Conservation (phyloP, 2,797 vertebrate species). For the Phoebastria nigripes region DNA sequence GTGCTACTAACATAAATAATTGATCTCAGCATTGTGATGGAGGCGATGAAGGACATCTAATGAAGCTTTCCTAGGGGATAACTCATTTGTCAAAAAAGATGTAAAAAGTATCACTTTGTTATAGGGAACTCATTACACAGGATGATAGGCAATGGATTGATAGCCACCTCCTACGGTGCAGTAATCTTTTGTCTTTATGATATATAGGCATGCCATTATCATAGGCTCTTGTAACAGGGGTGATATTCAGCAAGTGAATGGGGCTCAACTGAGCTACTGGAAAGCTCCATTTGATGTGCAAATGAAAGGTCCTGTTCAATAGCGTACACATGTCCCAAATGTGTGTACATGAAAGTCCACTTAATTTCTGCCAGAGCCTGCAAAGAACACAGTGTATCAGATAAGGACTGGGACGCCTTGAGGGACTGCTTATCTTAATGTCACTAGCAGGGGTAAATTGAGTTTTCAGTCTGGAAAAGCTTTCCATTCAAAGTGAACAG, state of each 20-base stretch:
- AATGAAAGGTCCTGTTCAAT: conserved; percentile 34
- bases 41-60: neutral
- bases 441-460: conserved; percentile 17
- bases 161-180: neutral
- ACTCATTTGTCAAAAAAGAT: neutral
- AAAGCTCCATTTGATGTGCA: conserved; percentile 40
- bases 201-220: neutral
- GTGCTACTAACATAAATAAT: neutral
- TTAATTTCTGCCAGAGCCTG: conserved; percentile 12
- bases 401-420: conserved; percentile 19
- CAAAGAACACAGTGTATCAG: neutral
- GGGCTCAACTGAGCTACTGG: neutral
- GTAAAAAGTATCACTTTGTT: neutral
- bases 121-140: neutral
- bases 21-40: neutral
- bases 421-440: conserved; percentile 43
- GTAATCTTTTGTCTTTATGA: conserved; percentile 30
- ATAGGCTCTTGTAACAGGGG: neutral
- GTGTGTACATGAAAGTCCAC: conserved; percentile 5
- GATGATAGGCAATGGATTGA: neutral
- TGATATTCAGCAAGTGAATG: neutral
- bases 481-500: conserved; percentile 36
- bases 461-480: conserved; percentile 45
- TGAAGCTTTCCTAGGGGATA: neutral
- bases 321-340: neutral